Evolutionary conservation across 2,888 invertebrate genomes (phyloP), one percentile per base, ranked within the genome.

Genomic region (Tipula confusa): DNA sequence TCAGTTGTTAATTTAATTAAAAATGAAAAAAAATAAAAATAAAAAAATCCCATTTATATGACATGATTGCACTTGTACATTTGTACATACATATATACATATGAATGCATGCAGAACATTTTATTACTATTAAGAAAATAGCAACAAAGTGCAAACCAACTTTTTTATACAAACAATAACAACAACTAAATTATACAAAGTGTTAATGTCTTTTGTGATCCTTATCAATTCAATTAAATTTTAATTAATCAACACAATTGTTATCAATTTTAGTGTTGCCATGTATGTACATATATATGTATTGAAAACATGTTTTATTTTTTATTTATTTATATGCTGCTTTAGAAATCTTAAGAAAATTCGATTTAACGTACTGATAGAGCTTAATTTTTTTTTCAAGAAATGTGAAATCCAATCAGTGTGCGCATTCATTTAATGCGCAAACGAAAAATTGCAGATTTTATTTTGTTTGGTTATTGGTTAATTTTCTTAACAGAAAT

Each of bases 11-110:
- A 64, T 64, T 64, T 64, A 64, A 64, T 64, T 64, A 64, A 64
- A 64, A 43, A 43, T 43, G n/a, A 43, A 43, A 38, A 38, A 43
- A 43, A 1, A 33, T 33, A 1, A 33, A 43, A 43, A 64, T 9
- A 64, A 64, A 64, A n/a, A 64, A 64, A 64, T 64, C 64, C 43
- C 64, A 64, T 64, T 64, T 64, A 64, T 64, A 64, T 64, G 64
- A 64, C 64, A 64, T 64, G 64, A 64, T 64, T 24, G 64, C 64
- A 64, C 64, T 64, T 64, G 64, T 64, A 64, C 24, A 64, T 64
- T 7, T 31, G 31, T 7, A 24, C 64, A 24, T n/a, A n/a, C n/a
- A n/a, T n/a, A n/a, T n/a, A n/a, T n/a, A n/a, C n/a, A n/a, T n/a
- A n/a, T 64, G 64, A 64, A 64, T 64, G 64, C 64, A 64, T 24